Conservation (phyloP, 2,797 vertebrate species). For the Cynopterus sphinx region DNA sequence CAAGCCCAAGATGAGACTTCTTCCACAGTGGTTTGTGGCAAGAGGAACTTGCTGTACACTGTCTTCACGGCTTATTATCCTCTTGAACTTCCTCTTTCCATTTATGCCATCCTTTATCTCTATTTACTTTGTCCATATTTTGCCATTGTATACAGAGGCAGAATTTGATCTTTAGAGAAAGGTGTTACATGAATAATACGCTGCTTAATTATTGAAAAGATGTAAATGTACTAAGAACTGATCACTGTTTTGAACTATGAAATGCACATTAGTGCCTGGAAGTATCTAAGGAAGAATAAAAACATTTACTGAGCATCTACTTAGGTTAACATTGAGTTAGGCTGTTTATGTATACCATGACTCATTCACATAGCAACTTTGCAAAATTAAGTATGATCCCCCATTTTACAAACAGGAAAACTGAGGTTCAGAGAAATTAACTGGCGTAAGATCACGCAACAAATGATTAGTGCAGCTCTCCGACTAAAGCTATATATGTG, state of each 20-base stretch:
- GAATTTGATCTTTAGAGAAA: background rate
- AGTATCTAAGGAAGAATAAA: background rate
- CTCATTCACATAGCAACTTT: background rate
- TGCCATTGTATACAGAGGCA: background rate
- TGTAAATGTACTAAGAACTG: background rate
- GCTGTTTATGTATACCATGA: background rate
- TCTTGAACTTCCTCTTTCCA: background rate
- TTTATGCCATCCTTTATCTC: background rate
- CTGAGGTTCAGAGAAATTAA: background rate
- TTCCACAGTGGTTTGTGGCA: background rate
- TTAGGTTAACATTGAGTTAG: background rate
- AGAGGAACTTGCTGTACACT: background rate
- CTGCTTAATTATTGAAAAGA: background rate
- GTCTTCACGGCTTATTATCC: background rate
- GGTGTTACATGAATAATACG: background rate
- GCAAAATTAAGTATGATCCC: background rate
- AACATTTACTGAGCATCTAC: background rate
- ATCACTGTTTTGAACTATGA: background rate
- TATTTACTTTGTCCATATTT: background rate
- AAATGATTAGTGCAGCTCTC: background rate
- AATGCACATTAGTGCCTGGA: background rate
- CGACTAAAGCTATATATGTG: background rate
- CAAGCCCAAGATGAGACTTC: background rate
- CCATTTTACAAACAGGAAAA: background rate
- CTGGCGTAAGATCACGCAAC: background rate